Base-by-base conservation (phyloP, 2,888 invertebrate species). In the Hypselothyrea guttata region DNA sequence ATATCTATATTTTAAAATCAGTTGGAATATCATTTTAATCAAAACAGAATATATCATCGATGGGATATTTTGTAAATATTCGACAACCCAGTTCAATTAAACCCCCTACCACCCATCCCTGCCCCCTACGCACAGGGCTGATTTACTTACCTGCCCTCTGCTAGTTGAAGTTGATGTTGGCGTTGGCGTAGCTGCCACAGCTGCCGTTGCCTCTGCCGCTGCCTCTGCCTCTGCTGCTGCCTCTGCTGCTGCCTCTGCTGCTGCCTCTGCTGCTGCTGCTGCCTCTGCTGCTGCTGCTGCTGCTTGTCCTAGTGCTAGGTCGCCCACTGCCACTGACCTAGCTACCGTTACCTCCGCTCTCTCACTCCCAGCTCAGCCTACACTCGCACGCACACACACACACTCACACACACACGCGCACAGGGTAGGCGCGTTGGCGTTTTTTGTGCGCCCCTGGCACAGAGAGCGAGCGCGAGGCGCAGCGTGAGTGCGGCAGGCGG, bases 111-210 rank as follows among this genome's bases (percentile, higher is more conserved):
- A n/a, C n/a, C n/a, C n/a, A n/a, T n/a, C n/a, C n/a, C n/a, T n/a
- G n/a, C n/a, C n/a, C n/a, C n/a, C n/a, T n/a, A n/a, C n/a, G n/a
- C n/a, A n/a, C n/a, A n/a, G n/a, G n/a, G n/a, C n/a, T n/a, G n/a
- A n/a, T n/a, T n/a, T n/a, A 67, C 79, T 83, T 79, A 83, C 78
- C 78, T 78, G 82, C 75, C 71, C 78, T 71, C 71, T 71, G 46
- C 45, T 55, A 73, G 56, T 69, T 75, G 51, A 64, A 64, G 73
- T 75, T 82, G 75, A 61, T 61, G 61, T 44, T 55, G 46, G 55
- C 74, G 61, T 61, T 49, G 73, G 55, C 52, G 72, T 53, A 37
- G 58, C 44, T 53, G 64, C 49, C 55, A 48, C 46, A 42, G 62
- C 40, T 55, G 31, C 28, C 27, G 58, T 42, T 33, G 38, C 37